A percentile compares a stretch with the other conserved stretches of the same genome.
phyloP scores from a whole-genome alignment of 2,797 vertebrate species.

The Acomys russatus region DNA sequence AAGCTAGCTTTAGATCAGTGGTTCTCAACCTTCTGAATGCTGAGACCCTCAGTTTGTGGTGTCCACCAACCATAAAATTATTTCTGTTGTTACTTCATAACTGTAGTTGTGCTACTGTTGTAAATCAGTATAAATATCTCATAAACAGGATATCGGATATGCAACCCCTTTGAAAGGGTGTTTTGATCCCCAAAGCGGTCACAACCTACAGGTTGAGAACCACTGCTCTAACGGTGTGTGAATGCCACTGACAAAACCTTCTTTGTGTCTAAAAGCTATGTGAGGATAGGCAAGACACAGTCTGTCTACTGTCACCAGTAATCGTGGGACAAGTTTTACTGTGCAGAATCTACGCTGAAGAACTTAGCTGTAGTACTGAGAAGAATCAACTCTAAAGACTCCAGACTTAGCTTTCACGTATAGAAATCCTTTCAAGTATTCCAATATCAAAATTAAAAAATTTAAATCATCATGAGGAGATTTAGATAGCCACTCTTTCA shows the following conservation, averaged over 20 bases:
- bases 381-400: constrained; percentile 44
- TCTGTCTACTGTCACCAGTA: not conserved
- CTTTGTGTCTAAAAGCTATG: not conserved
- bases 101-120: not conserved
- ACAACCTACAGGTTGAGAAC: not conserved
- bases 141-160: not conserved
- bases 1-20: not conserved
- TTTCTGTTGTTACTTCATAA: not conserved
- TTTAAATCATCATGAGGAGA: constrained; percentile 15
- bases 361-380: constrained; percentile 29
- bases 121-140: not conserved
- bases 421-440: constrained; percentile 54
- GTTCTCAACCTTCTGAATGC: not conserved
- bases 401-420: constrained; percentile 16
- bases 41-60: not conserved
- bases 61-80: not conserved
- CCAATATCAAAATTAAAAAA: not conserved
- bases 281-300: not conserved
- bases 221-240: not conserved
- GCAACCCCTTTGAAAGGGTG: not conserved
- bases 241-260: not conserved
- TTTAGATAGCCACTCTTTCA: constrained; percentile 12
- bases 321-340: constrained; percentile 29
- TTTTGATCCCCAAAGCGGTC: not conserved
- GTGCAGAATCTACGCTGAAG: constrained; percentile 10